Percentiles rank a stretch among this genome's conserved stretches.
These are phyloP conservation scores for Salarias fasciatus DNA, from an alignment of 2,797 vertebrate genomes.

Conservation along the genomic window DNA sequence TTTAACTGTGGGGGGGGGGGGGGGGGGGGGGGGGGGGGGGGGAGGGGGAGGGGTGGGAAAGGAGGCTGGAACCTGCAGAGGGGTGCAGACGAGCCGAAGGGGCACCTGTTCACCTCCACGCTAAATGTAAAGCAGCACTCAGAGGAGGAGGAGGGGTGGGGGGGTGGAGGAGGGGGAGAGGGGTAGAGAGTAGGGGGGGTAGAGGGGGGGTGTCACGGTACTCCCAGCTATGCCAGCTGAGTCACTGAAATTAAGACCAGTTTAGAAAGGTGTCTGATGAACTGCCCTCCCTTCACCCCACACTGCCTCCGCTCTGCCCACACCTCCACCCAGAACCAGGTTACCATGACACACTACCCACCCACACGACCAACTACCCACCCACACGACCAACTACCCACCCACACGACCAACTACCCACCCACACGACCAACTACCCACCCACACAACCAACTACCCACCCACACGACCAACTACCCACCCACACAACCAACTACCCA, in stretches of 20 bases:
- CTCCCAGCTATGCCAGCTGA: conserved; percentile 82
- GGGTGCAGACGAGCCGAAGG: conserved; percentile 33
- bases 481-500: no score
- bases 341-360: no score
- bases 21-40: not conserved
- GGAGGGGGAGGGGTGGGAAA: conserved; percentile 2
- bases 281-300: conserved; percentile 39
- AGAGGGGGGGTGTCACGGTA: conserved; percentile 74
- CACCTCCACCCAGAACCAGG: not conserved
- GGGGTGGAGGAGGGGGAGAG: no score
- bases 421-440: no score
- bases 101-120: conserved; percentile 76
- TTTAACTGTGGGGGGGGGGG: conserved; percentile 60
- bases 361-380: conserved; percentile 42
- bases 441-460: no score
- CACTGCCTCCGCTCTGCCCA: not conserved
- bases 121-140: conserved; percentile 72
- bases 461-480: no score
- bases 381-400: conserved; percentile 7
- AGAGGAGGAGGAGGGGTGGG: conserved; percentile 16
- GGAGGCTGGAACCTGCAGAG: conserved; percentile 24
- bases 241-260: conserved; percentile 86
- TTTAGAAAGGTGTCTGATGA: conserved; percentile 85
- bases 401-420: no score
- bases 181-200: no score